phyloP scores from a whole-genome alignment of 2,888 invertebrate species.

The Ariolimax columbianus region DNA sequence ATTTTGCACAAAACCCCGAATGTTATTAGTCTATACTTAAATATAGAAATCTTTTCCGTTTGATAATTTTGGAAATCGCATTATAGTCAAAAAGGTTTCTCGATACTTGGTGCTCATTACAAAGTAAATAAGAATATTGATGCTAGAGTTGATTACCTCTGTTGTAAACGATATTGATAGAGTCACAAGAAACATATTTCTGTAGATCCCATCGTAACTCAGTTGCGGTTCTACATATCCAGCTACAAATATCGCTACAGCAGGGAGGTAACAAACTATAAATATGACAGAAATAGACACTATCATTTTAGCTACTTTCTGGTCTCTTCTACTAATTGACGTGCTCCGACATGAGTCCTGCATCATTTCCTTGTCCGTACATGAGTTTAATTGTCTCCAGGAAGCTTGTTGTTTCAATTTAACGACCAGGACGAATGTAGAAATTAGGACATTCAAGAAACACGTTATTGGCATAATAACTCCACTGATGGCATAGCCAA shows the following conservation, averaged over 20 bases:
- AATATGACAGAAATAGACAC: constrained; percentile 6
- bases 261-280: constrained; percentile 11
- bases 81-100: neutral
- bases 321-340: neutral
- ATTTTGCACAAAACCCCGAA: no score
- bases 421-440: neutral
- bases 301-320: neutral
- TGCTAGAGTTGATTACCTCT: neutral
- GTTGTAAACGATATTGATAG: neutral
- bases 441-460: neutral
- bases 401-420: neutral
- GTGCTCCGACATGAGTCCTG: neutral
- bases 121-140: constrained; percentile 7
- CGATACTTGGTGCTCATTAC: constrained; percentile 3
- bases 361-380: no score
- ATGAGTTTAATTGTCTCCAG: neutral
- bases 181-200: neutral
- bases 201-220: neutral
- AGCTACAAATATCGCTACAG: neutral
- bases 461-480: constrained; percentile 27
- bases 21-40: no score
- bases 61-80: neutral
- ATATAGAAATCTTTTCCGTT: neutral
- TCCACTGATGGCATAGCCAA: neutral
- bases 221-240: neutral